Evolutionary conservation across 2,888 invertebrate species (phyloP).

Genomic region (Augiades crinisus): DNA sequence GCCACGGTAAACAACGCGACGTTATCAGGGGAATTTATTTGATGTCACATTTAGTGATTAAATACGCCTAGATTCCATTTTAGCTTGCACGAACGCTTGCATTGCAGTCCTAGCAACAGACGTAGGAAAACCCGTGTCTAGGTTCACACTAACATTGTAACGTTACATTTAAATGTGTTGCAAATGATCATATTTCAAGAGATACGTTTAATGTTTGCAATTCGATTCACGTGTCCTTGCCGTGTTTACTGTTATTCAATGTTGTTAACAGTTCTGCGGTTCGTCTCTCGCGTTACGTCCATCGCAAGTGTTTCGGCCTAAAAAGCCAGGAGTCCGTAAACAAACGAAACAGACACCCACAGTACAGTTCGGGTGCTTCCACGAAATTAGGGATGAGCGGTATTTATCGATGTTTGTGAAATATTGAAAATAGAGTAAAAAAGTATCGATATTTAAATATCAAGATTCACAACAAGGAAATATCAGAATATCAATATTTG

Average conservation of each 20-base stretch:
- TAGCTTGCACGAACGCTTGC: constrained; percentile 4
- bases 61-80: constrained; percentile 17
- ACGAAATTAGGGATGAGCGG: no score
- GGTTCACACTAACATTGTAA: no score
- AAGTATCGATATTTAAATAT: no score
- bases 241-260: constrained; percentile 18
- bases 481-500: no score
- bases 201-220: not conserved
- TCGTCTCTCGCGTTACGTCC: constrained; percentile 5
- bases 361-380: constrained; percentile 9
- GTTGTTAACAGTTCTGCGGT: constrained; percentile 5
- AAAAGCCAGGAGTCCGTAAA: constrained; percentile 23
- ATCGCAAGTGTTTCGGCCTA: constrained; percentile 17
- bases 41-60: constrained; percentile 36
- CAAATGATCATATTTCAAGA: no score
- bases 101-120: constrained; percentile 5
- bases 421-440: no score
- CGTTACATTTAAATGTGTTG: no score
- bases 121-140: no score
- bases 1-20: constrained; percentile 35
- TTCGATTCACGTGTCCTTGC: constrained; percentile 9
- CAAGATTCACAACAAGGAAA: no score
- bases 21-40: constrained; percentile 36
- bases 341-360: constrained; percentile 15
- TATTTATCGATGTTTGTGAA: no score